Base-by-base conservation (phyloP, 1,140 invertebrate species). In the Bombus sylvicola region DNA sequence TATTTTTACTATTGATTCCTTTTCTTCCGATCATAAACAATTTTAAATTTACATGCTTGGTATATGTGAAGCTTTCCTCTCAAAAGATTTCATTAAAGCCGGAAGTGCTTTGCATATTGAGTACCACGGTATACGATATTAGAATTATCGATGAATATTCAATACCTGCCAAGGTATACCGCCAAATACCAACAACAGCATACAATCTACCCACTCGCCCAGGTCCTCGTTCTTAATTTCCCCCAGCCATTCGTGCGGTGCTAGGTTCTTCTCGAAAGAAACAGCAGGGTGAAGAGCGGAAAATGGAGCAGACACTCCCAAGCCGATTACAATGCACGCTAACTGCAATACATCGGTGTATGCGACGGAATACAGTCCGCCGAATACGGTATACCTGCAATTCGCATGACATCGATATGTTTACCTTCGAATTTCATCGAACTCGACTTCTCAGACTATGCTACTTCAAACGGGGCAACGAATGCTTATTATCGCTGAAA, bases 131-230 rank as follows among this genome's bases (percentile, higher is more conserved):
- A 39, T 25, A 76, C 9, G n/a, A n/a, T 59, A 62, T 62, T 62
- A 59, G 25, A 77, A 59, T 18, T 18, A 39, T 59, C 57, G 28
- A 77, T 68, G 41, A 71, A 31, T 77, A 71, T 83, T 90, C 22
- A 73, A 80, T 90, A 97, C 97, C 96, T 98, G 98, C 97, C 97
- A 98, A 57, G 98, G 97, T 89, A 98, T 98, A 75, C 98, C 98
- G 9, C 98, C 98, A 92, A 98, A 97, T 59, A 97, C 96, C 10
- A 98, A 95, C 34, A 98, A 95, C 13, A 98, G 95, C 94, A 96
- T 96, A 73, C 95, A 96, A 93, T 98, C 98, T 37, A 97, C 92
- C 95, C 97, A 98, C 37, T 96, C 94, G 1, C 96, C 97, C 25
- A 96, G 93, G 78, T 96, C 96, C 76, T 95, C 92, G 22, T 92